Evolutionary conservation across 2,113 vertebrate species (phyloP), one percentile per base, ranked within the genome.

Genomic region (Clarias gariepinus): DNA sequence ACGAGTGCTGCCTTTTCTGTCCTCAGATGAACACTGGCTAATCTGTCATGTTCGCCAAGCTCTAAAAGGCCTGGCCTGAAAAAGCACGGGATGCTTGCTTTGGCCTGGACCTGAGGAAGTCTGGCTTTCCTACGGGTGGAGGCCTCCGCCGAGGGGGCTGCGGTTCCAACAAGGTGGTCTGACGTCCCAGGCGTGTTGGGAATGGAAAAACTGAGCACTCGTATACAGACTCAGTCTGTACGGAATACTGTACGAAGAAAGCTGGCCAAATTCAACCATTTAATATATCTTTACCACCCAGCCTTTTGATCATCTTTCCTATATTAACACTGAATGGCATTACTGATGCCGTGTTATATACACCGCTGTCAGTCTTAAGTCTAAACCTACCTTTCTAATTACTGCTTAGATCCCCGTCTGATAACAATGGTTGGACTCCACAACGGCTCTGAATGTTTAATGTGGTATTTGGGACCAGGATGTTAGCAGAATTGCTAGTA

Each of bases 191-290:
- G 60, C 61, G 89, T 84, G 81, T 61, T 74, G 82, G 81, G 63
- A 85, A 88, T 82, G 89, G 82, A 90, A 90, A 92, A 91, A 89
- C 83, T 90, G 87, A 86, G 88, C 87, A 88, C 87, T 78, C 61
- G 60, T 9, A 68, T 68, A 77, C 66, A 57, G 41, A 80, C 64
- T 73, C 30, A 86, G 86, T 76, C 78, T 77, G 66, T 71, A 30
- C 76, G 91, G 61, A n/a, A 57, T 64, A 33, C 36, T 66, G 58
- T 52, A 61, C 36, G 30, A 63, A 53, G 41, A 12, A 64, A 33
- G 61, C 33, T 21, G 58, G 84, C 25, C 84, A 84, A 84, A 57
- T 76, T 63, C 36, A 84, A 52, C 69, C 63, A 12, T 61, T 84
- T 61, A 76, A 61, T 63, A n/a, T 21, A 76, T 21, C 57, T 41